phyloP scores from a whole-genome alignment of 2,888 invertebrate genomes.

The Melanchra persicariae region DNA sequence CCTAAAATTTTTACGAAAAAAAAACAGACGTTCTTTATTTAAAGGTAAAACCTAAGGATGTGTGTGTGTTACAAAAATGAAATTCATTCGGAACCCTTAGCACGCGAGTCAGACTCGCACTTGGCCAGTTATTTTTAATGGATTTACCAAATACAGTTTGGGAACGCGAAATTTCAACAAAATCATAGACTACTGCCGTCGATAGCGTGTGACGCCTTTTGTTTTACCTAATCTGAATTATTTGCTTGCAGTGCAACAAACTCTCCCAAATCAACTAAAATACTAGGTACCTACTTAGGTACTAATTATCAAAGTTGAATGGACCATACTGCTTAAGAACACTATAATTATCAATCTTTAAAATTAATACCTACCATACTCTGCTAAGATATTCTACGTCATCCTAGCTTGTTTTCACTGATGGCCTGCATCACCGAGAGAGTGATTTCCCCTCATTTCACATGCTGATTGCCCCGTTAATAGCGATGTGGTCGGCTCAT shows the following conservation, averaged over 20 bases:
- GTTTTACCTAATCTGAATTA: not conserved
- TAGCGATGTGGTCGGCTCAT: conserved; percentile 53
- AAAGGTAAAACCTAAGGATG: too few species aligned
- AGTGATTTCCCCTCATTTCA: conserved; percentile 62
- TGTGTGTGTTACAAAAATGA: too few species aligned
- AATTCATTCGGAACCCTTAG: too few species aligned
- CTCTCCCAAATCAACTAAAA: conserved; percentile 8
- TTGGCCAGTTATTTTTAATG: too few species aligned
- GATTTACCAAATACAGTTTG: too few species aligned
- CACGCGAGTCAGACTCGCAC: too few species aligned
- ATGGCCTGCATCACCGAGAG: conserved; percentile 20
- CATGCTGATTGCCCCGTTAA: conserved; percentile 56
- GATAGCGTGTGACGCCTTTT: not conserved
- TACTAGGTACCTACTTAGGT: not conserved
- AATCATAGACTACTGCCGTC: too few species aligned
- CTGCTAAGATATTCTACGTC: conserved; percentile 15
- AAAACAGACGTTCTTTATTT: too few species aligned
- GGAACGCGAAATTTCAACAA: too few species aligned
- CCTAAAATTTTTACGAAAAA: too few species aligned
- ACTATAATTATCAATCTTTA: conserved; percentile 17
- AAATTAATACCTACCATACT: conserved; percentile 26
- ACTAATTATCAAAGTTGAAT: conserved; percentile 17
- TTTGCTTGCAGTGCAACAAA: conserved; percentile 15
- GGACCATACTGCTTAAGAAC: not conserved
- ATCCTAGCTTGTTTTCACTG: conserved; percentile 23